Conservation (phyloP, 2,888 invertebrate genomes). For the Diabrotica balteata region DNA sequence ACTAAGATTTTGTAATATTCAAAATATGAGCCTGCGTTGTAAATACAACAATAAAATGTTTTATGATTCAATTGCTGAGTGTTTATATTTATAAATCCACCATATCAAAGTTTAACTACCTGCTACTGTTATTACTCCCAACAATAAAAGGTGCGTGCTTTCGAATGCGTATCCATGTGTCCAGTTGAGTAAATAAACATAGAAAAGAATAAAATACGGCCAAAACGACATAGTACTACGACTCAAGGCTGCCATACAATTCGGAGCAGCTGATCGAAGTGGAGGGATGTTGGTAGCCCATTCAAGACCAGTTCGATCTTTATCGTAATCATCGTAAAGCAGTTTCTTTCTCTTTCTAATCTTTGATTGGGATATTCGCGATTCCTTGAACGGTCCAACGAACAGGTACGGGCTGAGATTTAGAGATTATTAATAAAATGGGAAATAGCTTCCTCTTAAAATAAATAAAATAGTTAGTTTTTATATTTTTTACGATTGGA, state of each 20-base stretch:
- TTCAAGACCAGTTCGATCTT: slow-evolving; percentile 45
- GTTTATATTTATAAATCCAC: too few species aligned
- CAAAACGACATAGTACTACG: slow-evolving; percentile 37
- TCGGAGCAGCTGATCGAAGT: slow-evolving; percentile 46
- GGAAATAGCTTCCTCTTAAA: too few species aligned
- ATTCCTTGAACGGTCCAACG: slow-evolving; percentile 44
- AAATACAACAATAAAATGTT: too few species aligned
- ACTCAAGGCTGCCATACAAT: slow-evolving; percentile 46
- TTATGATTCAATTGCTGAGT: too few species aligned
- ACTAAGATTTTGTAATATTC: too few species aligned
- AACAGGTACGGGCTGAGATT: not conserved
- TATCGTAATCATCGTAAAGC: slow-evolving; percentile 14
- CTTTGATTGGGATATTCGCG: slow-evolving; percentile 53
- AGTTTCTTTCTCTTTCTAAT: slow-evolving; percentile 34
- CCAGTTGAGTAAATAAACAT: not conserved
- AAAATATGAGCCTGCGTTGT: too few species aligned
- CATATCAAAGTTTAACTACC: not conserved
- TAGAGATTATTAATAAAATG: too few species aligned
- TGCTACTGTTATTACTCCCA: not conserved
- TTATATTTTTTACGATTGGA: too few species aligned
- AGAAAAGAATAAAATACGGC: slow-evolving; percentile 19
- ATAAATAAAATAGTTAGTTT: too few species aligned
- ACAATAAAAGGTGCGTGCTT: not conserved
- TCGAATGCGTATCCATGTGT: not conserved
- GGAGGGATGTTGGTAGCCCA: slow-evolving; percentile 42